These are phyloP conservation scores for Apistogramma diplotaenia DNA, from an alignment of 2,113 vertebrate species.

Conservation along the genomic window DNA sequence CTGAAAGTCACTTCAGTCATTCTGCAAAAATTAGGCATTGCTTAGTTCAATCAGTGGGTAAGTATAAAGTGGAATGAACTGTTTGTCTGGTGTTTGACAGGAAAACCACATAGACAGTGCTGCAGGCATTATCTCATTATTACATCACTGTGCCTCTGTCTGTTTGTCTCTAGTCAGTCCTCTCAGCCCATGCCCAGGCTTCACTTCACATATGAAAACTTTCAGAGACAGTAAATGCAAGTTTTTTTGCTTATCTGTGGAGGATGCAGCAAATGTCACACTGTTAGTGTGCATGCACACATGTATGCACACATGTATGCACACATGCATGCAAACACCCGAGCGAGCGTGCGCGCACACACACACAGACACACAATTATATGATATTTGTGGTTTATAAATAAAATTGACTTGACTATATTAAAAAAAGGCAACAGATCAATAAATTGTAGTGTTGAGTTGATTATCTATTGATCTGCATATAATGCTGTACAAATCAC, in stretches of 20 bases:
- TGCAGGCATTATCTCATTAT: not conserved
- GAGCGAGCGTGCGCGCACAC: too few species aligned
- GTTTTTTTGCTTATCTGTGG: too few species aligned
- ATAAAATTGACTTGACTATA: too few species aligned
- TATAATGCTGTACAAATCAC: too few species aligned
- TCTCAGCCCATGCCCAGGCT: not conserved
- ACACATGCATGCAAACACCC: too few species aligned
- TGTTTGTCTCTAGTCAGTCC: not conserved
- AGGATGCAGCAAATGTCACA: too few species aligned
- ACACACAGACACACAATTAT: too few species aligned
- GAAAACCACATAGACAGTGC: conserved; percentile 7
- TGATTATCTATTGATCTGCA: not conserved
- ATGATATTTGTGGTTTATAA: too few species aligned
- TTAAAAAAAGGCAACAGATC: not conserved
- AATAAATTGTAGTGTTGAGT: not conserved
- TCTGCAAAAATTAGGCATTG: not conserved
- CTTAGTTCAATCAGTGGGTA: not conserved
- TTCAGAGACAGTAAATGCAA: not conserved
- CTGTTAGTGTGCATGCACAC: too few species aligned
- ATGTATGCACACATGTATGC: too few species aligned
- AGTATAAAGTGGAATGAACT: not conserved
- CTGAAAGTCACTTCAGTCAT: not conserved
- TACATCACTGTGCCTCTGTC: not conserved
- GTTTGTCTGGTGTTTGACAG: not conserved
- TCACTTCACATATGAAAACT: not conserved